Evolutionary conservation across 2,113 vertebrate species (phyloP).

Genomic region (Myanophis thanlyinensis): DNA sequence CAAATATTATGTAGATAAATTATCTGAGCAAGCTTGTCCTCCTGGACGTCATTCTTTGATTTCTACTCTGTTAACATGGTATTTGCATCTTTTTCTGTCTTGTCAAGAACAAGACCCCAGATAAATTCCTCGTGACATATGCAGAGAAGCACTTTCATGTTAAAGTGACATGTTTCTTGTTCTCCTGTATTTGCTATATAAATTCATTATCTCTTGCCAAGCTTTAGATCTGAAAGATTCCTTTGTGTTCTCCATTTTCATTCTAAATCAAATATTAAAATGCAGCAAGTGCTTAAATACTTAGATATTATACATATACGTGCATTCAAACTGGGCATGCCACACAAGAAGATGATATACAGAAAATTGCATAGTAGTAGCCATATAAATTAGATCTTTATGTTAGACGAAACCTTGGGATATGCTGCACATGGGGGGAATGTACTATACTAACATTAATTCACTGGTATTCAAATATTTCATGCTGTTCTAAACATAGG

Average conservation of each 20-base stretch:
- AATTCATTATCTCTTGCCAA: conserved; percentile 50
- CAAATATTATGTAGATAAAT: conserved; percentile 35
- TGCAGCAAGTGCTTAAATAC: conserved; percentile 12
- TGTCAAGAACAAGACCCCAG: conserved; percentile 51
- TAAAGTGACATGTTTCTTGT: conserved; percentile 48
- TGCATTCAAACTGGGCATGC: not conserved
- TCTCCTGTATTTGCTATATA: conserved; percentile 52
- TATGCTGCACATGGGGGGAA: not conserved
- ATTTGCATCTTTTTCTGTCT: conserved; percentile 55
- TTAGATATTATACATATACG: not conserved
- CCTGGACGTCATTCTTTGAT: conserved; percentile 46
- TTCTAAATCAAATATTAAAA: conserved; percentile 45
- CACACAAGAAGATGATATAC: not conserved
- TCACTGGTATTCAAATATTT: not conserved
- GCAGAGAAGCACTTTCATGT: conserved; percentile 42
- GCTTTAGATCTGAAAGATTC: conserved; percentile 44
- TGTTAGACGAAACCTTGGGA: not conserved
- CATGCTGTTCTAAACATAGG: not conserved
- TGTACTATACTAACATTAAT: not conserved
- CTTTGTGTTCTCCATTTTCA: conserved; percentile 50
- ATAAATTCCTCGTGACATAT: conserved; percentile 59
- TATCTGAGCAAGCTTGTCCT: conserved; percentile 41
- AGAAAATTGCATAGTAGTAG: not conserved
- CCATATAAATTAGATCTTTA: not conserved
- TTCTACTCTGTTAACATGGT: conserved; percentile 52